Evolutionary conservation across 2,797 vertebrate species (phyloP).

Genomic region (Acanthornis magna): DNA sequence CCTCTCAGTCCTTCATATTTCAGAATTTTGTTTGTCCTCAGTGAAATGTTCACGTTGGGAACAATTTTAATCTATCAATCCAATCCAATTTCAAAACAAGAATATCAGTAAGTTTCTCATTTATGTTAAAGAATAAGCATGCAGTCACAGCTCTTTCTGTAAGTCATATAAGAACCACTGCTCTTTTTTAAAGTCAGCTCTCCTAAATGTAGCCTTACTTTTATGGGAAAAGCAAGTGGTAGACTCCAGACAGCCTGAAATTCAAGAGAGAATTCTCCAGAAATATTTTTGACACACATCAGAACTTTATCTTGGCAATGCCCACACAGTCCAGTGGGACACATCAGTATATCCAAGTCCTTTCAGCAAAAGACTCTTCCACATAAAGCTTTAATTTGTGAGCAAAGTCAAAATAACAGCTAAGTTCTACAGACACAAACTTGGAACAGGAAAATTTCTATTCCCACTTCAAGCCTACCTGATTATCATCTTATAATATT

Average conservation of each 20-base stretch:
- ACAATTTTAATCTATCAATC: neutral
- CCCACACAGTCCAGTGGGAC: neutral
- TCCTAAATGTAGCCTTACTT: neutral
- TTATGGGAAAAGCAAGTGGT: neutral
- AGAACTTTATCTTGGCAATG: neutral
- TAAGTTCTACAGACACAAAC: neutral
- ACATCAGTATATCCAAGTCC: neutral
- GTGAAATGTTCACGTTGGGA: neutral
- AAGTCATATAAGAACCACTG: neutral
- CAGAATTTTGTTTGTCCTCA: neutral
- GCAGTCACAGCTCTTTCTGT: neutral
- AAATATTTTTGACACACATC: neutral
- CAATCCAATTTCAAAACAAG: neutral
- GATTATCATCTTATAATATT: neutral
- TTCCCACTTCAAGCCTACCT: neutral
- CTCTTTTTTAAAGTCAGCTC: neutral
- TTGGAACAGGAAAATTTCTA: neutral
- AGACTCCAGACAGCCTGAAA: slow-evolving; percentile 5
- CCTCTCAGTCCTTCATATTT: neutral
- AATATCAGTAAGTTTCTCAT: neutral
- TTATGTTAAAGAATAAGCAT: neutral
- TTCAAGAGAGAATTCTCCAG: neutral
- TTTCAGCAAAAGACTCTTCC: neutral
- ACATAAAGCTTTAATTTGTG: neutral
- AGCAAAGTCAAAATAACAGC: neutral